Conservation (phyloP, 2,113 vertebrate species). For the Euleptes europaea region DNA sequence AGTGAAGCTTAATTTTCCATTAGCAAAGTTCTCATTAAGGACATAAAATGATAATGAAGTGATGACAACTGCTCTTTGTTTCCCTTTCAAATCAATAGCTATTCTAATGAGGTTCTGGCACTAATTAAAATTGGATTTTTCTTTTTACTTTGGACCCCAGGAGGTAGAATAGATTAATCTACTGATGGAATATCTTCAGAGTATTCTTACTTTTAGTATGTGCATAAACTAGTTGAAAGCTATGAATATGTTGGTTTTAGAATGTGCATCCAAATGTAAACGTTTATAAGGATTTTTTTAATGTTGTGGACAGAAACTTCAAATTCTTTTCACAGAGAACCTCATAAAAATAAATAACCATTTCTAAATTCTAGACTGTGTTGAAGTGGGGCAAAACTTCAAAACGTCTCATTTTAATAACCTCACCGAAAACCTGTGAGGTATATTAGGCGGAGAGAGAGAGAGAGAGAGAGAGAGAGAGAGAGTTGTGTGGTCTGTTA, state of each 20-base stretch:
- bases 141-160: not conserved
- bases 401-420: too few species aligned
- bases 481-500: too few species aligned
- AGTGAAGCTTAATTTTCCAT: conserved; percentile 2
- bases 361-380: not conserved
- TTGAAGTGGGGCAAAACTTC: too few species aligned
- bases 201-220: not conserved
- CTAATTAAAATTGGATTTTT: not conserved
- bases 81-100: not conserved
- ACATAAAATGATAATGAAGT: not conserved
- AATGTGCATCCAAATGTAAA: not conserved
- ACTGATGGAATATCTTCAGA: not conserved
- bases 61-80: not conserved
- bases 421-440: too few species aligned
- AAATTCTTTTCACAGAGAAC: not conserved
- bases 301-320: not conserved
- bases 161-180: not conserved
- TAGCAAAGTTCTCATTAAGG: not conserved
- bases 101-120: not conserved
- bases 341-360: not conserved
- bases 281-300: not conserved
- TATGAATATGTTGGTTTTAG: not conserved
- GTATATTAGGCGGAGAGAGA: too few species aligned
- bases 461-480: too few species aligned
- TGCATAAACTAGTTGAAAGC: not conserved